Evolutionary conservation across 2,888 invertebrate species (phyloP).

Genomic region (Drosophila fungiperda): DNA sequence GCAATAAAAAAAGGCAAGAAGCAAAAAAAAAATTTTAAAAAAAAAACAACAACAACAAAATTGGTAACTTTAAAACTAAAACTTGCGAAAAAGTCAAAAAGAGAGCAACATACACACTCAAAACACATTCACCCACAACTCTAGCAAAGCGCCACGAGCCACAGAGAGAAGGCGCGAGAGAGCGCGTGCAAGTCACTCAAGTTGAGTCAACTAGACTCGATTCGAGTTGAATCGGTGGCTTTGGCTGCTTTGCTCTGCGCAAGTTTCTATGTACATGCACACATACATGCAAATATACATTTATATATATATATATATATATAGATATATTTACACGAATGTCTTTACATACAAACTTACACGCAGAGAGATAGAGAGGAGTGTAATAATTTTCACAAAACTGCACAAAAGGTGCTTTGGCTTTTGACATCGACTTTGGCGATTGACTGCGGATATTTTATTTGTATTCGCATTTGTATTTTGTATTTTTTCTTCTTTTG

Average conservation of each 20-base stretch:
- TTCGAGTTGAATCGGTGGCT: conserved; percentile 40
- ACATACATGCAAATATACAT: conserved; percentile 1
- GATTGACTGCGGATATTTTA: conserved; percentile 5
- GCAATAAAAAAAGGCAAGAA: conserved; percentile 9
- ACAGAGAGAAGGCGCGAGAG: conserved; percentile 12
- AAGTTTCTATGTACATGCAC: conserved; percentile 1
- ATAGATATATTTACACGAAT: background rate
- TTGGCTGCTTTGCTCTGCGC: conserved; percentile 15
- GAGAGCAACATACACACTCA: conserved; percentile 23
- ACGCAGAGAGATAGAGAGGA: conserved; percentile 7
- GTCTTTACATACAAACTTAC: conserved; percentile 5
- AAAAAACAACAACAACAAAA: conserved; percentile 24
- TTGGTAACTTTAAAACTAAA: conserved; percentile 16
- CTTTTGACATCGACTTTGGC: conserved; percentile 26
- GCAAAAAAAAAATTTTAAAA: conserved; percentile 20
- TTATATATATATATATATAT: conserved; percentile 4
- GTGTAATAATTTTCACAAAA: conserved; percentile 20
- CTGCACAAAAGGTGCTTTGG: conserved; percentile 39
- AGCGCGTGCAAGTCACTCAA: conserved; percentile 38
- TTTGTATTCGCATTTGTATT: conserved; percentile 3
- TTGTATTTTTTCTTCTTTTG: background rate
- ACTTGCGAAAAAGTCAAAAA: conserved; percentile 32
- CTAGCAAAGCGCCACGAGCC: conserved; percentile 36
- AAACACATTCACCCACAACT: conserved; percentile 20
- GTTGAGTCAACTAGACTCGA: conserved; percentile 20